Percentiles rank a stretch among this genome's conserved stretches.
phyloP scores from a whole-genome alignment of 1,140 invertebrate species.

The Drosophila ficusphila region DNA sequence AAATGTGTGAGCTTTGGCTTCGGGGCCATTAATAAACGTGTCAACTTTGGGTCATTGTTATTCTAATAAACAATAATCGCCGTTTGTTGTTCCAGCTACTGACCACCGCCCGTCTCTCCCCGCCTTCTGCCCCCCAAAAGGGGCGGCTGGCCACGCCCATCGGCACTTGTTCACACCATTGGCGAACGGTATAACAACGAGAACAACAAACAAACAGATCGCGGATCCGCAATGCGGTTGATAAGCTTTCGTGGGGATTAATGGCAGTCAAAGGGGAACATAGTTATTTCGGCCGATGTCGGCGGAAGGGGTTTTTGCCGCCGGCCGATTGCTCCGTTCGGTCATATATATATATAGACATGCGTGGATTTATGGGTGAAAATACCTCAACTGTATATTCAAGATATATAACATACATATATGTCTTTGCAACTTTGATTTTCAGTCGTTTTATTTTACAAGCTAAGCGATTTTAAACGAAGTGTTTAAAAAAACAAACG shows the following conservation, averaged over 20 bases:
- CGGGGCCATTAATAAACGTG: slow-evolving; percentile 39
- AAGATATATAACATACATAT: too few species aligned
- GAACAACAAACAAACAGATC: slow-evolving; percentile 18
- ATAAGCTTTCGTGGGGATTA: slow-evolving; percentile 6
- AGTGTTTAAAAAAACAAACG: too few species aligned
- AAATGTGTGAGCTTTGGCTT: slow-evolving; percentile 26
- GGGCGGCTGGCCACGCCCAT: slow-evolving; percentile 16
- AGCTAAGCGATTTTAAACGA: too few species aligned
- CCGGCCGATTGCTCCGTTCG: not conserved
- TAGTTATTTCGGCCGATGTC: not conserved
- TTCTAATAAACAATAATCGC: slow-evolving; percentile 49
- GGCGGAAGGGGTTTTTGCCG: not conserved
- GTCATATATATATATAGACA: too few species aligned
- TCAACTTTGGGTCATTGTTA: slow-evolving; percentile 47
- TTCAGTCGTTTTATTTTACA: too few species aligned
- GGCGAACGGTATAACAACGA: slow-evolving; percentile 3
- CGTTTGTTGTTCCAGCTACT: slow-evolving; percentile 36
- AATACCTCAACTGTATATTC: too few species aligned
- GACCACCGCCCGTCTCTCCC: not conserved
- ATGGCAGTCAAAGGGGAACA: not conserved
- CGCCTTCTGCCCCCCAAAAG: slow-evolving; percentile 4
- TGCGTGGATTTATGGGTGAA: too few species aligned
- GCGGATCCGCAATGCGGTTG: slow-evolving; percentile 11
- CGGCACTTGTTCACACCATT: slow-evolving; percentile 36
- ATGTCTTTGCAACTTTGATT: too few species aligned